phyloP scores from a whole-genome alignment of 2,888 invertebrate species.

The Cylloceria caligata region DNA sequence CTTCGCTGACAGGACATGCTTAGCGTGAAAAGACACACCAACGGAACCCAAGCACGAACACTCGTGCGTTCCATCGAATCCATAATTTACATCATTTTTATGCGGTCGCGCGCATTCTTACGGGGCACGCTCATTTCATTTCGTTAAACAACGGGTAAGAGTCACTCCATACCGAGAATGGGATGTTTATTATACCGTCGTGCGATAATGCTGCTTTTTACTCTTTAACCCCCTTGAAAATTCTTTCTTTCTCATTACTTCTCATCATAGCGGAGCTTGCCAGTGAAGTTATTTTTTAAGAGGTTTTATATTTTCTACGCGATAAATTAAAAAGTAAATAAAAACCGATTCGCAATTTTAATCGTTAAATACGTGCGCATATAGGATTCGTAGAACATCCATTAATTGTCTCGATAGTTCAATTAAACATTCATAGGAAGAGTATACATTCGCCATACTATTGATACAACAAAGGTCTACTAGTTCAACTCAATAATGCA shows the following conservation, averaged over 20 bases:
- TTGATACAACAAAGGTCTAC: neutral
- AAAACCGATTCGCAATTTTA: too few species aligned
- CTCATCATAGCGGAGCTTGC: too few species aligned
- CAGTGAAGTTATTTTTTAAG: too few species aligned
- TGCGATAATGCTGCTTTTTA: neutral
- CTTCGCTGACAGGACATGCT: conserved; percentile 79
- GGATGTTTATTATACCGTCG: conserved; percentile 11
- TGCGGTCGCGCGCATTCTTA: conserved; percentile 46
- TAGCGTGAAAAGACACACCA: conserved; percentile 69
- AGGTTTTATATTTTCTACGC: too few species aligned
- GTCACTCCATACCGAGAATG: conserved; percentile 14
- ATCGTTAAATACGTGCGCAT: neutral
- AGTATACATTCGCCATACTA: neutral
- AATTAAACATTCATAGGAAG: too few species aligned
- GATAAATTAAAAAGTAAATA: too few species aligned
- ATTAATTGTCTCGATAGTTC: neutral
- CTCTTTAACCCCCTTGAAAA: neutral
- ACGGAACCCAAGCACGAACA: conserved; percentile 23
- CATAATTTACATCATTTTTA: conserved; percentile 77
- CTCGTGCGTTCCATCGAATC: conserved; percentile 65
- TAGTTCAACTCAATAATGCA: neutral
- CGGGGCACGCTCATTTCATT: conserved; percentile 23
- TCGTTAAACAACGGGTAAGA: conserved; percentile 42
- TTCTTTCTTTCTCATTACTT: too few species aligned
- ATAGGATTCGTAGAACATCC: too few species aligned